phyloP scores from a whole-genome alignment of 2,113 vertebrate genomes.

The Stictonetta naevosa region DNA sequence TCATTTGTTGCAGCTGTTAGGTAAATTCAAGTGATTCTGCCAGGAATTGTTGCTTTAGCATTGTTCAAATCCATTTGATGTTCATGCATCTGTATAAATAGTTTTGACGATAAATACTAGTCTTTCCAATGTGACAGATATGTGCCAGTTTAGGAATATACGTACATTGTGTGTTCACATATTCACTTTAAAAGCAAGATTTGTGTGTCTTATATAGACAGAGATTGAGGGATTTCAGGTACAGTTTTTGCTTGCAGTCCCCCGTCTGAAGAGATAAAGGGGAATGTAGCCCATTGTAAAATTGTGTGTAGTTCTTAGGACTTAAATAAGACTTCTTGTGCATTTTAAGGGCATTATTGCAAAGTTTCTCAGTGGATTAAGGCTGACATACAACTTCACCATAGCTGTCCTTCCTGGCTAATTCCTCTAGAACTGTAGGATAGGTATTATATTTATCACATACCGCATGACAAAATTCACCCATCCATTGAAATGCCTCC shows the following conservation, averaged over 20 bases:
- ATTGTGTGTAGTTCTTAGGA: background rate
- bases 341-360: background rate
- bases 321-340: background rate
- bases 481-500: background rate
- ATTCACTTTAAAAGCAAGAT: background rate
- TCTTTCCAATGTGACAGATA: background rate
- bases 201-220: background rate
- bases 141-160: background rate
- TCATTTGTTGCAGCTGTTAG: background rate
- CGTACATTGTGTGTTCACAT: background rate
- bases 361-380: background rate
- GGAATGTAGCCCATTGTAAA: background rate
- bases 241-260: background rate
- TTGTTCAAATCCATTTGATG: background rate
- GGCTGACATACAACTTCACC: background rate
- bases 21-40: background rate
- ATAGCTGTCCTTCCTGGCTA: background rate
- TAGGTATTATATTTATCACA: background rate
- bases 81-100: background rate
- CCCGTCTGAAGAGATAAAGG: background rate
- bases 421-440: background rate
- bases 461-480: background rate
- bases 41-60: background rate
- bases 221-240: background rate
- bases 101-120: background rate